These are phyloP conservation scores for Lagria hirta DNA, from an alignment of 2,888 invertebrate genomes.

Conservation along the genomic window DNA sequence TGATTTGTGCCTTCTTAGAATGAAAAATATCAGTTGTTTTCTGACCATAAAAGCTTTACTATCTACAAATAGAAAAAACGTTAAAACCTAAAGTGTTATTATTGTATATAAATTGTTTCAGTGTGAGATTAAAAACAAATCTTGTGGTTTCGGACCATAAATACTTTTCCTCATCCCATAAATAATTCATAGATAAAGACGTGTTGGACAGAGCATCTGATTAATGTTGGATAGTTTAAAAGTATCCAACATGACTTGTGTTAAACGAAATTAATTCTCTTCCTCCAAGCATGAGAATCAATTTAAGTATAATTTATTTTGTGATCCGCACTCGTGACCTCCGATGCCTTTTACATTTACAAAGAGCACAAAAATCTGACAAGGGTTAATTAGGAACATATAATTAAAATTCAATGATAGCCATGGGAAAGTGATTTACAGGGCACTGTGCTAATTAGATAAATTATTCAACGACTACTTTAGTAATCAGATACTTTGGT, in stretches of 20 bases:
- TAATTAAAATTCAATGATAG: conserved; percentile 28
- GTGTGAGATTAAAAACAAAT: too few relatives aligned
- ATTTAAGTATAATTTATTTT: conserved; percentile 40
- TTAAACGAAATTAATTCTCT: conserved; percentile 40
- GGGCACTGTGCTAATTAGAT: conserved; percentile 18
- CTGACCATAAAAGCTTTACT: too few relatives aligned
- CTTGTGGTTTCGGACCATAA: too few relatives aligned
- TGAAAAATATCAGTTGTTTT: too few relatives aligned
- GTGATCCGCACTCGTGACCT: conserved; percentile 39
- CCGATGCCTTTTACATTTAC: conserved; percentile 10
- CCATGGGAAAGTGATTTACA: conserved; percentile 23
- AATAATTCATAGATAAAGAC: conserved; percentile 24
- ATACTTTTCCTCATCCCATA: conserved; percentile 5
- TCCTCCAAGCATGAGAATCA: conserved; percentile 40
- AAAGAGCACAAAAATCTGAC: conserved; percentile 35
- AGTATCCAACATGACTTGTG: conserved; percentile 37
- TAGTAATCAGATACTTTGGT: conserved; percentile 15
- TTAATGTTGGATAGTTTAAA: conserved; percentile 22
- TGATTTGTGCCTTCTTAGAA: too few relatives aligned
- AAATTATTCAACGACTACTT: conserved; percentile 20
- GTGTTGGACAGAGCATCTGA: conserved; percentile 18
- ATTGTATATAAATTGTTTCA: too few relatives aligned
- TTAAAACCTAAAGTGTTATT: too few relatives aligned
- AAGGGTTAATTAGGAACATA: conserved; percentile 37
- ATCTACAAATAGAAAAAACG: too few relatives aligned